Evolutionary conservation across 2,113 vertebrate species (phyloP).

Genomic region (Speoplatyrhinus poulsoni): DNA sequence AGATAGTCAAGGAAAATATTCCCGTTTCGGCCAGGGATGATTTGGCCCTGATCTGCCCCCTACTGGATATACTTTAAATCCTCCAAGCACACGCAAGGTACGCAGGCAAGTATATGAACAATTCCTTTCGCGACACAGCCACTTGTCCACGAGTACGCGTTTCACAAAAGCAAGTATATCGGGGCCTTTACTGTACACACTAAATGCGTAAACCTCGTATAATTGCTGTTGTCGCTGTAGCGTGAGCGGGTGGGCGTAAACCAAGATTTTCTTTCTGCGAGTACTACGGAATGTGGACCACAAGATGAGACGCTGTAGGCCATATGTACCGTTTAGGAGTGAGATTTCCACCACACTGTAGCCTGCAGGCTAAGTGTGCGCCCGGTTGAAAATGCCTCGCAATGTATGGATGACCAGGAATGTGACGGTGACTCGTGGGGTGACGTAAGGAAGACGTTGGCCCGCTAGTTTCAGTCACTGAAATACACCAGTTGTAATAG

Average conservation of each 20-base stretch:
- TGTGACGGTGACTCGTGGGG: slow-evolving; percentile 24
- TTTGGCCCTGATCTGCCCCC: too few species aligned
- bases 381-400: slow-evolving; percentile 30
- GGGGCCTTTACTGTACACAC: background rate
- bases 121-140: too few species aligned
- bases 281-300: background rate
- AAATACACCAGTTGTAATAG: background rate
- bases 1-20: too few species aligned
- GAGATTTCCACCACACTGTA: slow-evolving; percentile 3
- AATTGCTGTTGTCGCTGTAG: slow-evolving; percentile 4
- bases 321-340: background rate
- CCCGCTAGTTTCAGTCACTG: slow-evolving; percentile 26
- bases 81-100: too few species aligned
- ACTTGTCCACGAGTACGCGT: too few species aligned
- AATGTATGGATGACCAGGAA: slow-evolving; percentile 57
- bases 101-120: too few species aligned
- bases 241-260: background rate
- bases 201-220: slow-evolving; percentile 1
- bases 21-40: too few species aligned
- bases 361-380: background rate
- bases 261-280: background rate
- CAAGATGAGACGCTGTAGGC: background rate
- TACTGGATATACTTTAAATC: too few species aligned
- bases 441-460: slow-evolving; percentile 36
- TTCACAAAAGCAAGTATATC: too few species aligned